These are phyloP conservation scores for Corticium candelabrum DNA, from an alignment of 37 sponge, comb jelly and placozoan species.

Conservation along the genomic window DNA sequence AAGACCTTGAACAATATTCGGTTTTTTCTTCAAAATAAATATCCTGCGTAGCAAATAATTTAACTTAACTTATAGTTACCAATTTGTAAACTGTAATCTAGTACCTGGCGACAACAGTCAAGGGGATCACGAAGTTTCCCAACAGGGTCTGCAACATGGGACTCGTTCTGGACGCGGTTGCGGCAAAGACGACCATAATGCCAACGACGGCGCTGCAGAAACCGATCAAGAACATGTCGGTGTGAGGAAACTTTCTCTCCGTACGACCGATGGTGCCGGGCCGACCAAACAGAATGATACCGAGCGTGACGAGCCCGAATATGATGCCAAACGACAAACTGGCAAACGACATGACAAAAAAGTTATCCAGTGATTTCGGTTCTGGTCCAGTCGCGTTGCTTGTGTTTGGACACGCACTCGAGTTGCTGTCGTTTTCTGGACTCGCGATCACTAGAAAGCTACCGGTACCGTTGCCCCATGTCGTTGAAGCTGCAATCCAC, in stretches of 20 bases:
- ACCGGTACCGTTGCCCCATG: no score
- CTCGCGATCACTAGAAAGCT: no score
- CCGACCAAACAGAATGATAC: background rate
- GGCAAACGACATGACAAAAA: conserved; percentile 46
- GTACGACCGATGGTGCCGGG: background rate
- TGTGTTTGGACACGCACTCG: no score
- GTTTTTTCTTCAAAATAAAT: conserved; percentile 38
- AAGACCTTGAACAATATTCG: conserved; percentile 25
- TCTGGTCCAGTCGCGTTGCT: no score
- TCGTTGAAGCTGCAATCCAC: no score
- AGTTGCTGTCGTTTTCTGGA: no score
- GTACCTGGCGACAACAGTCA: conserved; percentile 33
- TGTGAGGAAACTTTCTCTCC: conserved; percentile 43
- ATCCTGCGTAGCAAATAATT: conserved; percentile 14
- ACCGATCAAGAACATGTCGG: conserved; percentile 46
- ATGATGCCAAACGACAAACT: conserved; percentile 50
- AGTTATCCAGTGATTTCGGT: conserved; percentile 42
- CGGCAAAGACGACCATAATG: conserved; percentile 48
- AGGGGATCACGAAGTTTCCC: conserved; percentile 49
- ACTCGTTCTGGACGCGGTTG: conserved; percentile 32
- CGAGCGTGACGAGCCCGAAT: conserved; percentile 39
- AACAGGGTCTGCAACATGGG: conserved; percentile 60
- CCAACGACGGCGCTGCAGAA: conserved; percentile 53
- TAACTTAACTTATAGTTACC: background rate
- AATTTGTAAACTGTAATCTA: background rate